Evolutionary conservation across 2,888 invertebrate genomes (phyloP).

Genomic region (Schizaphis graminum): DNA sequence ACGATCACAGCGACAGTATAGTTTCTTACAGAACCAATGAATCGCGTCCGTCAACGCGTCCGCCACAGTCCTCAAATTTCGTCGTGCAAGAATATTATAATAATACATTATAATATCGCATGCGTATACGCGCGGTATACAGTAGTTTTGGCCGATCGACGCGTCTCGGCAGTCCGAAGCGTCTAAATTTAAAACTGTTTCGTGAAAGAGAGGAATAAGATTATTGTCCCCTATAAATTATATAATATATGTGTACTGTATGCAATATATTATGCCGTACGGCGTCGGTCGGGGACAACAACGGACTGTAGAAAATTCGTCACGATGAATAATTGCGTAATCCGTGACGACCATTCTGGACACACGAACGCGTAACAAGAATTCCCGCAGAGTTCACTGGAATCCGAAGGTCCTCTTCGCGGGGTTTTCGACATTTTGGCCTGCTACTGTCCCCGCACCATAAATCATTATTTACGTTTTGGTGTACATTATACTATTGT

Average conservation of each 20-base stretch:
- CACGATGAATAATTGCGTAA: constrained; percentile 62
- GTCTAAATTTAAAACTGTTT: constrained; percentile 56
- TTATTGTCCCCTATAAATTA: background rate
- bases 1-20: background rate
- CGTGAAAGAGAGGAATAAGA: background rate
- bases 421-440: constrained; percentile 42
- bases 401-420: constrained; percentile 52
- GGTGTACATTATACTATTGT: background rate
- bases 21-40: background rate
- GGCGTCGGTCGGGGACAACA: background rate
- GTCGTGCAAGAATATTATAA: background rate
- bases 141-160: constrained; percentile 45
- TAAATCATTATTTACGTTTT: constrained; percentile 49
- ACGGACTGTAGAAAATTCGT: constrained; percentile 26
- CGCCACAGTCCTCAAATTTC: background rate
- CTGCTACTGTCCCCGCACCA: constrained; percentile 51
- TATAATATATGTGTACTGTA: background rate
- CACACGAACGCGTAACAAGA: constrained; percentile 49
- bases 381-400: constrained; percentile 62
- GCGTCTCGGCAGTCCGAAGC: background rate
- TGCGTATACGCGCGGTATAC: background rate
- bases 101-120: background rate
- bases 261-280: background rate
- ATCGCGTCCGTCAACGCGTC: constrained; percentile 18
- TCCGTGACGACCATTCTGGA: constrained; percentile 61